Percentiles rank a stretch among this genome's conserved stretches.
phyloP scores from a whole-genome alignment of 1,140 invertebrate species.

The Paralvinella palmiformis region DNA sequence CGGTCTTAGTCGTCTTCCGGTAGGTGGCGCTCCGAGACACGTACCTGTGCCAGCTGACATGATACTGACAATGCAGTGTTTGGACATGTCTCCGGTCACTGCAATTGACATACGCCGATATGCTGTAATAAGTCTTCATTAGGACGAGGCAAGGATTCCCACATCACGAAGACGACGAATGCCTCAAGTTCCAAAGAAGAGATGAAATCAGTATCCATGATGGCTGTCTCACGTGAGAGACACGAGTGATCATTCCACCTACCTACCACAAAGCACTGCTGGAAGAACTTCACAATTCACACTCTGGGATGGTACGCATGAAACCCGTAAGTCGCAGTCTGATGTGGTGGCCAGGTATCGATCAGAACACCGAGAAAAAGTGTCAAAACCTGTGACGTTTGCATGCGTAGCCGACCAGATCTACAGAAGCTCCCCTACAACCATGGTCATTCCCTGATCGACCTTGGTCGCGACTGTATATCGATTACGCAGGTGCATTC shows the following conservation, averaged over 20 bases:
- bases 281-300: conserved; percentile 3
- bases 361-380: conserved; percentile 8
- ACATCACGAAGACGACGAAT: not conserved
- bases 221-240: not conserved
- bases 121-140: conserved; percentile 1
- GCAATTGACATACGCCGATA: not conserved
- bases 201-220: not conserved
- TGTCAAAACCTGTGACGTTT: conserved; percentile 11
- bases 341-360: conserved; percentile 8
- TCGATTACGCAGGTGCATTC: conserved; percentile 37
- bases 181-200: not conserved
- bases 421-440: conserved; percentile 22
- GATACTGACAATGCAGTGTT: not conserved
- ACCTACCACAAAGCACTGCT: not conserved
- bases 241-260: conserved; percentile 8
- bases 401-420: conserved; percentile 29
- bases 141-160: not conserved
- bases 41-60: not conserved
- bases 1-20: conserved; percentile 2
- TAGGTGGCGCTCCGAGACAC: conserved; percentile 1
- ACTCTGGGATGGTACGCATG: conserved; percentile 5
- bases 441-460: conserved; percentile 37
- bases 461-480: conserved; percentile 27
- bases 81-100: not conserved
- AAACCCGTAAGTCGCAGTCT: conserved; percentile 1